Evolutionary conservation across 2,113 vertebrate genomes (phyloP).

Genomic region (Ctenodactylus gundi): DNA sequence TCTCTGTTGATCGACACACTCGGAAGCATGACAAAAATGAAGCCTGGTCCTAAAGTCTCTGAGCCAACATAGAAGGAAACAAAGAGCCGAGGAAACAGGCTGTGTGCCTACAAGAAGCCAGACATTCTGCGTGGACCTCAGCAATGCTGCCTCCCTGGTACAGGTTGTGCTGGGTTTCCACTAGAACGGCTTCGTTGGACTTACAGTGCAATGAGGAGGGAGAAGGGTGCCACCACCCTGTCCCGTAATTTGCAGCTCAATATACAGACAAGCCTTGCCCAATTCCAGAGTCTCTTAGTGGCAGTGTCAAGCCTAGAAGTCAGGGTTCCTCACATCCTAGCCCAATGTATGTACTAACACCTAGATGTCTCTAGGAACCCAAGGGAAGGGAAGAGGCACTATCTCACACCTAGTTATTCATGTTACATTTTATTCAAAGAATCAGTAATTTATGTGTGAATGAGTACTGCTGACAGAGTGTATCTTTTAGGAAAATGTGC

Average conservation of each 20-base stretch:
- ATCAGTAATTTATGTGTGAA: background rate
- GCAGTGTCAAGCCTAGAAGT: background rate
- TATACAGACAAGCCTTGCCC: background rate
- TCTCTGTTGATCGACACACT: background rate
- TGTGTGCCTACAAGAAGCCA: background rate
- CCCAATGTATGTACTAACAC: background rate
- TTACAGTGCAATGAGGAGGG: background rate
- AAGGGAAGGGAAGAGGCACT: fast-evolving
- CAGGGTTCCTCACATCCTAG: background rate
- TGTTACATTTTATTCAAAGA: background rate
- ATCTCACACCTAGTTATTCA: background rate
- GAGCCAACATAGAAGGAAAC: background rate
- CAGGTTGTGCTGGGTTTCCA: fast-evolving
- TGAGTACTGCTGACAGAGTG: background rate
- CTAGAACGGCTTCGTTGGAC: background rate
- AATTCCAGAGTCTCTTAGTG: background rate
- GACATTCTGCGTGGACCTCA: background rate
- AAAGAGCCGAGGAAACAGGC: background rate
- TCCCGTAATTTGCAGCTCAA: background rate
- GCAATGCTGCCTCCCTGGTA: background rate
- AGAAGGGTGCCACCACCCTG: background rate
- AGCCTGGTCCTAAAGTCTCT: background rate
- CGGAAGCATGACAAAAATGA: background rate
- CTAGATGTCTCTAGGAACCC: too few species aligned
- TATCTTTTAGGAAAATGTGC: background rate